Conservation (phyloP, 2,797 vertebrate species). For the Distichodus sexfasciatus region DNA sequence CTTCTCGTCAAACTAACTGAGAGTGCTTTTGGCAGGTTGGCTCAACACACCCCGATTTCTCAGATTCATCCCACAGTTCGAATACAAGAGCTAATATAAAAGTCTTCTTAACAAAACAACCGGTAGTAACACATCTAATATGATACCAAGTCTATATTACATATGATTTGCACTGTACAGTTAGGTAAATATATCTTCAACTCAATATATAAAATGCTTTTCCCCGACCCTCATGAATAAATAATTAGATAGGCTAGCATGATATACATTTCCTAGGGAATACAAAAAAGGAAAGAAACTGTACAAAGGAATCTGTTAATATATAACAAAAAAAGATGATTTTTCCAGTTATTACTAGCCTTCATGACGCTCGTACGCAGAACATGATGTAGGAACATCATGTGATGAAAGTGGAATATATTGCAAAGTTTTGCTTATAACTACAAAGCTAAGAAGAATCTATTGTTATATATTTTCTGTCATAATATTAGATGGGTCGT, state of each 20-base stretch:
- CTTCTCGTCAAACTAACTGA: background rate
- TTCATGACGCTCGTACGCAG: too few relatives aligned
- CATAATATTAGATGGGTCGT: too few relatives aligned
- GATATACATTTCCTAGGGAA: slow-evolving; percentile 70
- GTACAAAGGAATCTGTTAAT: slow-evolving; percentile 80
- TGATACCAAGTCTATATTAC: slow-evolving; percentile 70
- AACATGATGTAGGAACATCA: too few relatives aligned
- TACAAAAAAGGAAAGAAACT: slow-evolving; percentile 68
- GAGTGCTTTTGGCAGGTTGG: background rate
- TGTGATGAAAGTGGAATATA: too few relatives aligned
- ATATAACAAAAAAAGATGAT: slow-evolving; percentile 60
- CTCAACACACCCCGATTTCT: background rate
- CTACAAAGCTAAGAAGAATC: too few relatives aligned
- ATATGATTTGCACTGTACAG: slow-evolving; percentile 68
- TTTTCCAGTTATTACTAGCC: background rate
- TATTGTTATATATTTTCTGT: too few relatives aligned
- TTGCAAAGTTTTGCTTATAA: too few relatives aligned
- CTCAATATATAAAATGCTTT: slow-evolving; percentile 79
- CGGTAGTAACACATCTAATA: slow-evolving; percentile 58
- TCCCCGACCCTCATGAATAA: slow-evolving; percentile 68
- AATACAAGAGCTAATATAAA: slow-evolving; percentile 49
- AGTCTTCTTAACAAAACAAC: slow-evolving; percentile 62
- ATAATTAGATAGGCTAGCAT: slow-evolving; percentile 71
- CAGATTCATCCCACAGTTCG: slow-evolving; percentile 31
- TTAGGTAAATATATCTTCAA: slow-evolving; percentile 72